These are phyloP conservation scores for Tauraco hartlaubi DNA, from an alignment of 2,797 vertebrate species.

Conservation along the genomic window DNA sequence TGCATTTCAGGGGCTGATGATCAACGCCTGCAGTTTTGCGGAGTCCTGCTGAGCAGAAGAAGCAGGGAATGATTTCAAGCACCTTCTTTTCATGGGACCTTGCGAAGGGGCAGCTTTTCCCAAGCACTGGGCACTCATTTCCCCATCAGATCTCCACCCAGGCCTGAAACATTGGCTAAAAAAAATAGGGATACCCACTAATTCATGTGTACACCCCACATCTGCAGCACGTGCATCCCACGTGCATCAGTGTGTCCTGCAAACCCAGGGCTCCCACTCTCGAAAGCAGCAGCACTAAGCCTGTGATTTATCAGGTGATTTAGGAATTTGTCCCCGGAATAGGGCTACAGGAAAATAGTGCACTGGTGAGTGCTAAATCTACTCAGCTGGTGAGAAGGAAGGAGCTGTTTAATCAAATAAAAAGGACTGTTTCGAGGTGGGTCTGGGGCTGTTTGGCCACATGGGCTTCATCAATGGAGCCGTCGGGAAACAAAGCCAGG, in stretches of 20 bases:
- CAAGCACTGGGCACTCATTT: fast-evolving
- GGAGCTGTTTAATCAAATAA: not conserved
- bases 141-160: not conserved
- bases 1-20: not conserved
- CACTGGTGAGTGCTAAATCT: not conserved
- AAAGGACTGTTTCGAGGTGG: not conserved
- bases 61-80: not conserved
- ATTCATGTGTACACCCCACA: fast-evolving
- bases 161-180: not conserved
- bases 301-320: constrained; percentile 6
- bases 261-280: not conserved
- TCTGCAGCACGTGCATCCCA: not conserved
- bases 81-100: not conserved
- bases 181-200: fast-evolving
- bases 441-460: not conserved
- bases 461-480: constrained; percentile 17
- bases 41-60: not conserved
- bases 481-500: constrained; percentile 25
- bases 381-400: not conserved
- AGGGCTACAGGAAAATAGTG: not conserved
- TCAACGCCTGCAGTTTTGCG: fast-evolving
- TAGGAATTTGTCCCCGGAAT: not conserved
- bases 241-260: not conserved
- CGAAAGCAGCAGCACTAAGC: not conserved
- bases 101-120: not conserved